phyloP scores from a whole-genome alignment of 2,888 invertebrate genomes.

The Torymus aiolomorphi region DNA sequence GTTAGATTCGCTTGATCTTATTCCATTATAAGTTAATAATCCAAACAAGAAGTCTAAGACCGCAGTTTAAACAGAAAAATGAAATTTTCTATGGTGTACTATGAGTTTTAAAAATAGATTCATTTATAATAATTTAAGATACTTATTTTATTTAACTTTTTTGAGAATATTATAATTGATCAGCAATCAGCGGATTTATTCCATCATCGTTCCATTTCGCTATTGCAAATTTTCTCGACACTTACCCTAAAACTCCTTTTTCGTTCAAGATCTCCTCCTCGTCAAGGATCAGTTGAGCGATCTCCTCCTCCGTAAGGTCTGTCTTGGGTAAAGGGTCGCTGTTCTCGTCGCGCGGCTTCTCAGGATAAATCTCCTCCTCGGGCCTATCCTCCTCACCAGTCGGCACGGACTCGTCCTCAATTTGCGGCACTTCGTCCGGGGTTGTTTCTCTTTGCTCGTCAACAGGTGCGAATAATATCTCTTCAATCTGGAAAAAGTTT shows the following conservation, averaged over 20 bases:
- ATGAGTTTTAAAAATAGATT: too few species aligned
- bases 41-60: too few species aligned
- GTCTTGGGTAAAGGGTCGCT: constrained; percentile 71
- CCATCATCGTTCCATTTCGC: too few species aligned
- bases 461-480: constrained; percentile 59
- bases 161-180: too few species aligned
- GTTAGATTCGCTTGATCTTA: too few species aligned
- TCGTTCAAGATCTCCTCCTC: constrained; percentile 82
- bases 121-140: too few species aligned
- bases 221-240: neutral
- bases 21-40: too few species aligned
- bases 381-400: neutral
- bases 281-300: constrained; percentile 82
- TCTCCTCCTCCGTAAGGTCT: constrained; percentile 81
- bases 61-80: too few species aligned
- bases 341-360: constrained; percentile 69
- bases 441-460: constrained; percentile 63
- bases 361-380: constrained; percentile 59
- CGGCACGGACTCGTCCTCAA: constrained; percentile 41
- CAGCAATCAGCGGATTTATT: too few species aligned
- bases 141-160: too few species aligned
- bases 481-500: constrained; percentile 58
- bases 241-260: constrained; percentile 83
- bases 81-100: too few species aligned
- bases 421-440: constrained; percentile 58